Evolutionary conservation across 1,140 invertebrate genomes (phyloP).

Genomic region (Dolichoris vasculosae): DNA sequence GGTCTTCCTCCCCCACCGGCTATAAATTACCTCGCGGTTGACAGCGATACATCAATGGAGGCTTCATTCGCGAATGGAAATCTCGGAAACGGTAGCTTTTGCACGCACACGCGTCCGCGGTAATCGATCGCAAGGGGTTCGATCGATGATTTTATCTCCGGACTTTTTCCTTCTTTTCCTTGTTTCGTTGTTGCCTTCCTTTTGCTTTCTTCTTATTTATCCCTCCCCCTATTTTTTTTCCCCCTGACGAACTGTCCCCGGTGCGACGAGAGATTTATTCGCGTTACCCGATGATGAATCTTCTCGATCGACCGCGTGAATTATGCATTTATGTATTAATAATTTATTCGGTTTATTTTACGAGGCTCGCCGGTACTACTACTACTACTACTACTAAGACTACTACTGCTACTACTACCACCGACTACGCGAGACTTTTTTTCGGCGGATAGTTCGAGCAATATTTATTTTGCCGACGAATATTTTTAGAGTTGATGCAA

Average conservation of each 20-base stretch:
- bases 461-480: not conserved
- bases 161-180: too few species aligned
- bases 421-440: not conserved
- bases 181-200: not conserved
- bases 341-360: slow-evolving; percentile 10
- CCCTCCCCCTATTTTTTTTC: too few species aligned
- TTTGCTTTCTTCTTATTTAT: not conserved
- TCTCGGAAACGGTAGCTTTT: slow-evolving; percentile 17
- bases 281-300: not conserved
- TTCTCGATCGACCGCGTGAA: not conserved
- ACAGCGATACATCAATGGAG: slow-evolving; percentile 13
- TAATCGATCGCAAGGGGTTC: not conserved
- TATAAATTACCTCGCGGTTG: slow-evolving; percentile 1
- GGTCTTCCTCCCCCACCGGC: not conserved
- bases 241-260: not conserved
- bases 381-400: too few species aligned
- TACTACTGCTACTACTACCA: too few species aligned
- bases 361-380: too few species aligned
- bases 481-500: slow-evolving; percentile 3
- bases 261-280: not conserved
- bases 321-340: slow-evolving; percentile 22
- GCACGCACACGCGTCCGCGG: too few species aligned
- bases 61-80: slow-evolving; percentile 15
- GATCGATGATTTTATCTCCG: too few species aligned
- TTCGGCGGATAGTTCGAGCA: not conserved